Conservation (phyloP, 2,888 invertebrate species). For the Dynastes hyllus region DNA sequence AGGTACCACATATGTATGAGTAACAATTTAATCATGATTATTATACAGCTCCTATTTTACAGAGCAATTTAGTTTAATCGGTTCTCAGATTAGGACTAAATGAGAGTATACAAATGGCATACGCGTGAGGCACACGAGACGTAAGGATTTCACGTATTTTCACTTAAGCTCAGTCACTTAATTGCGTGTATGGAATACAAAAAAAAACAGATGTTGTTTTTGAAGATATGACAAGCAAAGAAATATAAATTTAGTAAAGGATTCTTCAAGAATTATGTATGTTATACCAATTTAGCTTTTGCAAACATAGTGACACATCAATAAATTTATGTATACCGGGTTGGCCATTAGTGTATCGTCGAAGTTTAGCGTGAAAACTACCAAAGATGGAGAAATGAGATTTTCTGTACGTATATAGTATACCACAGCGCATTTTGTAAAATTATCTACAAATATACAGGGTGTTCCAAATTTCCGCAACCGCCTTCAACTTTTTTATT, state of each 20-base stretch:
- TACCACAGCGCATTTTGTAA: no score
- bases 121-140: not conserved
- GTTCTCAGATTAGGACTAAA: conserved; percentile 33
- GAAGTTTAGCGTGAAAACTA: no score
- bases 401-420: no score
- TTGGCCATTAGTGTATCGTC: no score
- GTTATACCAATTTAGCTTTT: no score
- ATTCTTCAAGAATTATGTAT: no score
- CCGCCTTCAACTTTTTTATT: no score
- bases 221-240: not conserved
- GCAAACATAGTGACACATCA: no score
- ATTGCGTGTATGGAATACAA: not conserved
- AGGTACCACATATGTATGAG: not conserved
- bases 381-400: no score
- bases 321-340: no score
- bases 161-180: not conserved
- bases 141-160: not conserved
- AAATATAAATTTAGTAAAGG: not conserved
- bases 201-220: not conserved
- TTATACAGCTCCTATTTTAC: conserved; percentile 21
- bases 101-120: not conserved
- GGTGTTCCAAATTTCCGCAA: no score
- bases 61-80: conserved; percentile 42
- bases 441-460: no score
- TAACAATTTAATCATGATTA: conserved; percentile 38